Percentiles rank a stretch among this genome's conserved stretches.
Evolutionary conservation across 2,797 vertebrate species (phyloP).

Genomic region (Champsocephalus gunnari): DNA sequence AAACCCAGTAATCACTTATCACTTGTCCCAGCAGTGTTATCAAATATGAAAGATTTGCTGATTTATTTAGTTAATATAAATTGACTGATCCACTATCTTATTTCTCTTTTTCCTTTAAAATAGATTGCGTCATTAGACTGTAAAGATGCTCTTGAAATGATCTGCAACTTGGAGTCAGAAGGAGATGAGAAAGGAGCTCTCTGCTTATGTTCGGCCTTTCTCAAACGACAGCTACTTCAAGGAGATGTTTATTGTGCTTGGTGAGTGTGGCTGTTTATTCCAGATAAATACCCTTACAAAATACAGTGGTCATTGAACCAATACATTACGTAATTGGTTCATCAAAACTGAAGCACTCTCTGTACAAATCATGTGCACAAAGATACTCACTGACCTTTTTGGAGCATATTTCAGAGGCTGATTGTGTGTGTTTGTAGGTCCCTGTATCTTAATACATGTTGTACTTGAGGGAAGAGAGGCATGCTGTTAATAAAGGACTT

Average conservation of each 20-base stretch:
- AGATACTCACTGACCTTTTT: not conserved
- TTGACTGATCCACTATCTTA: not conserved
- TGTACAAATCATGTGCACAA: slow-evolving; percentile 3
- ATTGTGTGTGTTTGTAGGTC: not conserved
- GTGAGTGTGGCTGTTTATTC: slow-evolving; percentile 82
- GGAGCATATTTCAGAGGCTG: slow-evolving; percentile 7
- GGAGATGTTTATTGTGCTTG: slow-evolving; percentile 99
- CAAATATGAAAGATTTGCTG: not conserved
- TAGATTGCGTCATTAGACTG: slow-evolving; percentile 94
- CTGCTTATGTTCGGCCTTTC: slow-evolving; percentile 95
- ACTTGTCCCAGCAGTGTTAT: not conserved
- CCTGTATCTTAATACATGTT: not conserved
- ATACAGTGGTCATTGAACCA: not conserved
- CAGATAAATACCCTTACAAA: slow-evolving; percentile 2
- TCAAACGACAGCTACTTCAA: slow-evolving; percentile 96
- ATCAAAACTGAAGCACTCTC: slow-evolving; percentile 7
- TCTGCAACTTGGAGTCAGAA: slow-evolving; percentile 99
- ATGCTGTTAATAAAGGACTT: slow-evolving; percentile 18
- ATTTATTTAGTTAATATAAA: slow-evolving; percentile 4
- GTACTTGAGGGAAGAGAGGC: not conserved
- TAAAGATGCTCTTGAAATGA: slow-evolving; percentile 99
- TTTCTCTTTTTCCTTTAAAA: slow-evolving; percentile 11
- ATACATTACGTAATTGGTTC: slow-evolving; percentile 6
- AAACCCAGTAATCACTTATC: not conserved
- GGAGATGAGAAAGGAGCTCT: slow-evolving; percentile 97